A percentile compares a stretch with the other conserved stretches of the same genome.
phyloP scores from a whole-genome alignment of 2,113 vertebrate genomes.

The Xiphorhynchus elegans region DNA sequence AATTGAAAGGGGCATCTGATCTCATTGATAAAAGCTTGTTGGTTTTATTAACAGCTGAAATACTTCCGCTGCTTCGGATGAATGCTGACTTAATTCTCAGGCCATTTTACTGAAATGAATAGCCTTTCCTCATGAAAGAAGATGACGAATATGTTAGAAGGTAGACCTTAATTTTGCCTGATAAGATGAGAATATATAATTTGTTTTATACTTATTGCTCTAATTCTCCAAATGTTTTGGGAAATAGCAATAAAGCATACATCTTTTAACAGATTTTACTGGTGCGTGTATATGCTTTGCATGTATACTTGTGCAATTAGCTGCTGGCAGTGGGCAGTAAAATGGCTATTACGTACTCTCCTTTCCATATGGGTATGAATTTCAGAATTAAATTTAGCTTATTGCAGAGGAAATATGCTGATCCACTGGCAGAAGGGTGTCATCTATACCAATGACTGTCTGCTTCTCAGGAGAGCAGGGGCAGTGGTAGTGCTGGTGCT shows the following conservation, averaged over 20 bases:
- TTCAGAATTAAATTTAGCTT: constrained; percentile 9
- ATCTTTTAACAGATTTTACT: constrained; percentile 23
- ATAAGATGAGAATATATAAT: not conserved
- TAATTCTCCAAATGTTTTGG: constrained; percentile 32
- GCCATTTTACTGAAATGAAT: constrained; percentile 1
- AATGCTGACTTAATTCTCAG: not conserved
- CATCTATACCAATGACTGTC: not conserved
- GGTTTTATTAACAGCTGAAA: constrained; percentile 33
- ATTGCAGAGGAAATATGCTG: not conserved
- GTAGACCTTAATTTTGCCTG: not conserved
- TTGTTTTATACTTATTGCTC: constrained; percentile 29
- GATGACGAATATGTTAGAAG: not conserved
- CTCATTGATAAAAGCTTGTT: not conserved
- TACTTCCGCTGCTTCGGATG: not conserved
- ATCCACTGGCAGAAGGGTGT: not conserved
- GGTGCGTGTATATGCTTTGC: not conserved
- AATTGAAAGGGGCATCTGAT: not conserved
- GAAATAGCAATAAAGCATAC: constrained; percentile 3
- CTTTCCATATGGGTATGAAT: constrained; percentile 2
- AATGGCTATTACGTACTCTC: not conserved
- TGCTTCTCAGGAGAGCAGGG: not conserved
- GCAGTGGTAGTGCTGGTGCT: not conserved
- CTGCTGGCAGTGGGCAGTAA: constrained; percentile 3
- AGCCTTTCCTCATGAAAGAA: not conserved
- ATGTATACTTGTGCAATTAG: constrained; percentile 27